Percentiles rank a stretch among this genome's conserved stretches.
These are phyloP conservation scores for Ophion slaviceki DNA, from an alignment of 2,888 invertebrate genomes.

Conservation along the genomic window DNA sequence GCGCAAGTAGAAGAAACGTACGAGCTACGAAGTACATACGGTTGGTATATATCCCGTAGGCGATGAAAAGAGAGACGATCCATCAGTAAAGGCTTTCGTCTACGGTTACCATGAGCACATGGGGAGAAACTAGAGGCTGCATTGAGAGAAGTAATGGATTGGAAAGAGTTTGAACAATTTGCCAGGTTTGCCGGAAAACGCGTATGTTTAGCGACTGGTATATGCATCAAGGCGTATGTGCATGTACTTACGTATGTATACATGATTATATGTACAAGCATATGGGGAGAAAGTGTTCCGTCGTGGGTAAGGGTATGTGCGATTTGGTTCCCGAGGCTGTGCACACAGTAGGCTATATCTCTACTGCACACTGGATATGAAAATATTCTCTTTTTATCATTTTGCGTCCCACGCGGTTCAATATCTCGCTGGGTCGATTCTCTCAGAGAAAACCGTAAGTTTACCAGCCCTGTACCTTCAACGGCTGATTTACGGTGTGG, in stretches of 20 bases:
- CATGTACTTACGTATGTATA: slow-evolving; percentile 4
- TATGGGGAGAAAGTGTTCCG: not conserved
- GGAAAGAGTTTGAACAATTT: slow-evolving; percentile 64
- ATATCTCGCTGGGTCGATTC: slow-evolving; percentile 23
- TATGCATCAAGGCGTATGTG: not conserved
- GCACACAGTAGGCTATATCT: not conserved
- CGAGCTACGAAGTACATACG: slow-evolving; percentile 2
- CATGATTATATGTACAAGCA: not conserved
- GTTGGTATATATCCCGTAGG: slow-evolving; percentile 13
- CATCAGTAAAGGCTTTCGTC: slow-evolving; percentile 33
- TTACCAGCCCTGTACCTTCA: not conserved
- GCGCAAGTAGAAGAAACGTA: not conserved
- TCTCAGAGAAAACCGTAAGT: not conserved
- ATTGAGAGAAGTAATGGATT: slow-evolving; percentile 60
- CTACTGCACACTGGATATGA: not conserved
- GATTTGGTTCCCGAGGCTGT: not conserved
- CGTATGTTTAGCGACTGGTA: slow-evolving; percentile 13
- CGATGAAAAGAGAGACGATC: slow-evolving; percentile 50
- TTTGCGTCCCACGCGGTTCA: slow-evolving; percentile 7
- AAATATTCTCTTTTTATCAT: slow-evolving; percentile 10
- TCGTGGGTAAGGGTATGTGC: not conserved
- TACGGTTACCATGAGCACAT: slow-evolving; percentile 11
- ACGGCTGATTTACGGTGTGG: slow-evolving; percentile 45
- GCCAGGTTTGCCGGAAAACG: slow-evolving; percentile 50
- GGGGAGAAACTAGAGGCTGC: slow-evolving; percentile 48